Evolutionary conservation across 2,888 invertebrate genomes (phyloP).

Genomic region (Aspidiotus rigidus): DNA sequence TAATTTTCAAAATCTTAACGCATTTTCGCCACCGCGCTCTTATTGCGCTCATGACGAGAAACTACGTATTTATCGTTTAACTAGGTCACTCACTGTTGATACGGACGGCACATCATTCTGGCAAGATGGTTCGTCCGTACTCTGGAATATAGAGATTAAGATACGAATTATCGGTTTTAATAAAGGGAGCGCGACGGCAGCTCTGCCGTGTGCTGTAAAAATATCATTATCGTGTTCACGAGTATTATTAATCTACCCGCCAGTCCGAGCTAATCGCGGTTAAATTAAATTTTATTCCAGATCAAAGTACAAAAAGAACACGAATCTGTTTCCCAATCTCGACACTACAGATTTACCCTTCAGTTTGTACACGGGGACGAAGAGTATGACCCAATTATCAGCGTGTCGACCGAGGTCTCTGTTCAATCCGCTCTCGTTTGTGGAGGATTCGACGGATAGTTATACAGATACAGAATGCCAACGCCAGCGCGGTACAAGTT

Average conservation of each 20-base stretch:
- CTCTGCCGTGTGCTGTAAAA: background rate
- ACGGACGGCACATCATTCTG: too few relatives aligned
- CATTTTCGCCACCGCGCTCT: too few relatives aligned
- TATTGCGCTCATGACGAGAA: too few relatives aligned
- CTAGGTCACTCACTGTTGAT: too few relatives aligned
- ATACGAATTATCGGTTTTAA: background rate
- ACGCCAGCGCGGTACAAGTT: conserved; percentile 36
- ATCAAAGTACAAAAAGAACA: conserved; percentile 29
- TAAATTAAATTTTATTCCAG: conserved; percentile 1
- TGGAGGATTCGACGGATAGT: conserved; percentile 39
- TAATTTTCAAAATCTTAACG: too few relatives aligned
- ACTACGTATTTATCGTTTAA: too few relatives aligned
- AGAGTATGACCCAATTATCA: conserved; percentile 40
- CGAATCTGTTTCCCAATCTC: conserved; percentile 25
- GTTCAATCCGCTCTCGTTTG: conserved; percentile 39
- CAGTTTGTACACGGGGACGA: conserved; percentile 37
- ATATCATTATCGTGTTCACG: background rate
- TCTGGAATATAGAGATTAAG: too few relatives aligned
- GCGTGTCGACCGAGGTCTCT: conserved; percentile 39
- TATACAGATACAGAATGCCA: conserved; percentile 45
- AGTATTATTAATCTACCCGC: too few relatives aligned
- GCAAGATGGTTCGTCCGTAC: too few relatives aligned
- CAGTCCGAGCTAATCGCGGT: too few relatives aligned
- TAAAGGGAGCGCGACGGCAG: too few relatives aligned
- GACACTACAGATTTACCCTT: conserved; percentile 33